These are phyloP conservation scores for Argopecten irradians DNA, from an alignment of 1,140 invertebrate species.

Conservation along the genomic window DNA sequence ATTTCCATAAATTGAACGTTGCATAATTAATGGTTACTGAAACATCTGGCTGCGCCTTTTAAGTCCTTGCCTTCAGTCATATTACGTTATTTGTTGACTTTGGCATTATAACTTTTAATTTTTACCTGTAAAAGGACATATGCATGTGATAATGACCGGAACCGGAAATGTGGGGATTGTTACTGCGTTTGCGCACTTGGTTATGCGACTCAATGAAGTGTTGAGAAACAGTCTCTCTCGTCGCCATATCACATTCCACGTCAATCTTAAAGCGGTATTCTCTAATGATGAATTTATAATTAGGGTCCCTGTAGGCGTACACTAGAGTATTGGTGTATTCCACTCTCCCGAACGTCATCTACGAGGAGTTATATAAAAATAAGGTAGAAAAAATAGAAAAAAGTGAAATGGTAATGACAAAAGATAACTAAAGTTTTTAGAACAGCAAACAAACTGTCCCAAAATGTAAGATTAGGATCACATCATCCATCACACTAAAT, in stretches of 20 bases:
- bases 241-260: neutral
- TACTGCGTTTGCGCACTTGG: neutral
- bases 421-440: too few species aligned
- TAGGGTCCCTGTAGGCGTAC: neutral
- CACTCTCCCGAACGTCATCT: neutral
- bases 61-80: too few species aligned
- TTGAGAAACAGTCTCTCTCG: neutral
- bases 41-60: too few species aligned
- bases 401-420: too few species aligned
- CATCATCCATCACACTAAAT: too few species aligned
- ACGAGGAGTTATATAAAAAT: too few species aligned
- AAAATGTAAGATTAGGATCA: too few species aligned
- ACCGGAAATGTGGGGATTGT: neutral
- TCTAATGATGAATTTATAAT: slow-evolving; percentile 9
- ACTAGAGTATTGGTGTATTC: slow-evolving; percentile 4
- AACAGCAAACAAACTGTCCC: too few species aligned
- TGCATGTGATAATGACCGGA: slow-evolving; percentile 36
- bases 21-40: too few species aligned
- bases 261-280: slow-evolving; percentile 11
- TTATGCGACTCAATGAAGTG: neutral
- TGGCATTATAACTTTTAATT: neutral
- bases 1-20: too few species aligned
- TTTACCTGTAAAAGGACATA: slow-evolving; percentile 24
- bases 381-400: too few species aligned
- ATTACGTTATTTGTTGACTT: too few species aligned